Conservation (phyloP, 2,888 invertebrate genomes). For the Pseudoips prasinana region DNA sequence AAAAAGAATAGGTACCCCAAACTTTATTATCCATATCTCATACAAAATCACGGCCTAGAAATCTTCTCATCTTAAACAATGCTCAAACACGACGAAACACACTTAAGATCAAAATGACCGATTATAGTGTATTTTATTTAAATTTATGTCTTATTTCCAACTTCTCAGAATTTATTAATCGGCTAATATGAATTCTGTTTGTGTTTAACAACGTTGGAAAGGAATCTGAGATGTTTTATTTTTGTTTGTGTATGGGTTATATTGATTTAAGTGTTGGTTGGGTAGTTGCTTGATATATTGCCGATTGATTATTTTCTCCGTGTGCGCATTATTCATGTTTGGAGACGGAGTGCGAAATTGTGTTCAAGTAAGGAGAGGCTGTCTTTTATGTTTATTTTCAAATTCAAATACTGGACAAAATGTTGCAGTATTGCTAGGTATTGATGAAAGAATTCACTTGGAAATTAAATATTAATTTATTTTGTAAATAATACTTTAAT, state of each 20-base stretch:
- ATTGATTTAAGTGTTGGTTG: conserved; percentile 25
- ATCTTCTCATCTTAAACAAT: conserved; percentile 60
- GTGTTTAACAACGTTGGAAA: conserved; percentile 54
- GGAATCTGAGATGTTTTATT: conserved; percentile 52
- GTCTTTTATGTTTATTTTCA: too few species aligned
- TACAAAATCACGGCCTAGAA: conserved; percentile 47
- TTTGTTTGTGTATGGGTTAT: conserved; percentile 12
- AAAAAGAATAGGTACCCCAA: conserved; percentile 44
- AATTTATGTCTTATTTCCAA: conserved; percentile 78
- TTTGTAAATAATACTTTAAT: too few species aligned
- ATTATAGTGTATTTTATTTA: conserved; percentile 74
- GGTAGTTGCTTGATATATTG: conserved; percentile 15
- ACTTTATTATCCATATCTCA: conserved; percentile 38
- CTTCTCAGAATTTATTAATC: conserved; percentile 79
- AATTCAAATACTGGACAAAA: too few species aligned
- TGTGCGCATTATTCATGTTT: conserved; percentile 12
- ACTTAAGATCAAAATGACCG: conserved; percentile 62
- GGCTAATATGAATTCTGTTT: conserved; percentile 76
- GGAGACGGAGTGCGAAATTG: conserved; percentile 10
- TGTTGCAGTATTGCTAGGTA: too few species aligned
- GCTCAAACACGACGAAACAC: conserved; percentile 36
- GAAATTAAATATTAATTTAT: too few species aligned
- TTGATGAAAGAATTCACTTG: too few species aligned
- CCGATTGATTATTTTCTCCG: conserved; percentile 6
- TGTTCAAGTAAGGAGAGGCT: conserved; percentile 6